Base-by-base conservation (phyloP, 2,888 invertebrate species). In the Clunio marinus region DNA sequence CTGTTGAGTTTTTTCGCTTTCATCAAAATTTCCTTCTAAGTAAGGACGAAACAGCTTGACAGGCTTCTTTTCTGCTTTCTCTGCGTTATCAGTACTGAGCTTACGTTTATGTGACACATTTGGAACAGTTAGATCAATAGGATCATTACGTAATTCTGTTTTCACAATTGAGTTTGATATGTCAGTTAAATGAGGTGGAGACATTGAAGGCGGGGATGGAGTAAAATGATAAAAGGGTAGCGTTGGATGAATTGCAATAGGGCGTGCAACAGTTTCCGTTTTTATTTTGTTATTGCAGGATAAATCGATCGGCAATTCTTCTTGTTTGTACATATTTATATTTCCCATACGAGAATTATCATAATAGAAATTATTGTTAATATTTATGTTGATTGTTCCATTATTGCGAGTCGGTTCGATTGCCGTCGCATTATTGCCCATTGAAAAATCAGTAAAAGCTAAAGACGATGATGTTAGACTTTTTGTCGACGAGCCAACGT, bases 81-180 rank as follows among this genome's bases (percentile, higher is more conserved):
- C 41, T 2, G 5, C n/a, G 20, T 55, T 35, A 22, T 66, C 66
- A 66, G 55, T 69, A 7, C 25, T 55, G 41, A 72, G 70, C 37
- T 73, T 72, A 25, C 73, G 71, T 68, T 75, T 75, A 69, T 74
- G 69, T 15, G 70, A 72, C n/a, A 46, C 41, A 15, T 60, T 69
- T 69, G 13, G 69, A 58, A 57, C 45, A 17, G 55, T 66, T 4
- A 66, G 17, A 32, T 66, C 66, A 37, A 66, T 66, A 3, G 66
- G 35, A 57, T 66, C 35, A 7, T n/a, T 27, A 58, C 15, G 27
- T 55, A 27, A 17, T 2, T 51, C 35, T 8, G 22, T 10, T 24
- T 66, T 66, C 15, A 55, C 10, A 10, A 55, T 8, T 2, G 66
- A 51, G 8, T 66, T 35, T 7, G 66, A 66, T 35, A 66, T 51